Conservation (phyloP, 2,888 invertebrate species). For the Lasius fuliginosus region DNA sequence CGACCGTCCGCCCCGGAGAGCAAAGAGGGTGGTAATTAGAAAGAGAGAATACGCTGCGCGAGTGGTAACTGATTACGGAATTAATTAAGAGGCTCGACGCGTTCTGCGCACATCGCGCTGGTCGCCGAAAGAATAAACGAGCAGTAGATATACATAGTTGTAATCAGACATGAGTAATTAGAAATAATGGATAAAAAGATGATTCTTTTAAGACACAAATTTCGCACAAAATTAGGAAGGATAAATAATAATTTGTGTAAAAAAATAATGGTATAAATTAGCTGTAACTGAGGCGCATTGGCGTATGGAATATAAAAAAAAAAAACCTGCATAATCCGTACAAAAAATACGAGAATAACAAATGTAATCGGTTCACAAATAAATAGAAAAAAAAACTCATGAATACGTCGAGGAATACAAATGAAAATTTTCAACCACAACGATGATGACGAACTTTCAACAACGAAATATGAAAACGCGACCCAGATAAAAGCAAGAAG, state of each 20-base stretch:
- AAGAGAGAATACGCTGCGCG: constrained; percentile 27
- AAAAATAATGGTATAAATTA: not conserved
- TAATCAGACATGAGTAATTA: not conserved
- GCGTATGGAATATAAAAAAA: not conserved
- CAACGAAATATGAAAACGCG: constrained; percentile 26
- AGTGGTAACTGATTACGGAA: constrained; percentile 47
- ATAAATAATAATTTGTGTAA: not conserved
- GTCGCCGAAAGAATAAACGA: not conserved
- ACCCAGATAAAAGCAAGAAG: constrained; percentile 11
- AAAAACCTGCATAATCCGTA: not conserved
- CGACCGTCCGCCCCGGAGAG: constrained; percentile 43
- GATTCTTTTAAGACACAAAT: not conserved
- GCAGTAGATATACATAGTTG: not conserved
- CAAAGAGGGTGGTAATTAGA: constrained; percentile 26
- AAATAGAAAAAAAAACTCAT: not conserved
- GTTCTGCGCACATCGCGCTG: not conserved
- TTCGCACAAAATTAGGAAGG: not conserved
- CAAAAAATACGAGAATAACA: not conserved
- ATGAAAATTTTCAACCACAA: constrained; percentile 29
- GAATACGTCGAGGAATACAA: constrained; percentile 4
- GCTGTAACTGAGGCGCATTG: not conserved
- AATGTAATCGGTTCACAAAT: not conserved
- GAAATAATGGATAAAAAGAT: not conserved
- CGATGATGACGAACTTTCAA: constrained; percentile 16
- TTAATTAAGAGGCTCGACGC: constrained; percentile 37